Evolutionary conservation across 2,113 vertebrate species (phyloP), one percentile per base, ranked within the genome.

Genomic region (Sebastes schlegelii): DNA sequence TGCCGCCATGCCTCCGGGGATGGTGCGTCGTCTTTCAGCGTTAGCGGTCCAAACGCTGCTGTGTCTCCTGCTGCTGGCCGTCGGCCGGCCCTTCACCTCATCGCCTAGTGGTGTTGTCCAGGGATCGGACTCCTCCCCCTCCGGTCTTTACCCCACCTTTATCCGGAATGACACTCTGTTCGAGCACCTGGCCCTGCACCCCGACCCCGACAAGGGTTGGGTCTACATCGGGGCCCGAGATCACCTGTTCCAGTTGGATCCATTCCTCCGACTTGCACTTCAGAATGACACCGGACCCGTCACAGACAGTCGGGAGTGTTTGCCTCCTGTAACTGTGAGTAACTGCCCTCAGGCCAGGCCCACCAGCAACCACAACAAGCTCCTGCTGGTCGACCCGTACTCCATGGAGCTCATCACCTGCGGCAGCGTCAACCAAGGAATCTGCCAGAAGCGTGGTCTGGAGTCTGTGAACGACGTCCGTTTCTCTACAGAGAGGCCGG

Each of bases 361-460:
- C 60, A 99, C 97, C 0, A 96, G 95, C 93, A 99, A 99, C 93
- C 96, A 97, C 89, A 99, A 98, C 93, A 99, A 99, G 88, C 96
- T 99, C 65, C 93, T 99, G 70, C 92, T 99, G 63, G 96, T 99
- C 67, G 95, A 98, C 82, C 71, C 96, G 0, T 95, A 95, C 75
- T 94, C 95, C 75, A 94, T 94, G 82, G 96, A 98, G 76, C 96
- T 99, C 9, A 97, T 99, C 0, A 97, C 96, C 52, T 99, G 98
- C 10, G 98, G 98, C 58, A 99, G 97, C 0, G 96, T 98, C 57
- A 96, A 97, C 94, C 98, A 99, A 91, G 98, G 98, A 0, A 97
- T 98, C 78, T 99, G 98, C 66, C 97, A 99, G 88, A 98, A 97
- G 85, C 95, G 98, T 62, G 96, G 94, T 51, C 94, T 99, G 42